Percentiles rank a stretch among this genome's conserved stretches.
Evolutionary conservation across 2,113 vertebrate species (phyloP).

Genomic region (Rattus norvegicus): GRCr8 NC_086036.1:17577001-17577500

Average conservation of each 20-base stretch:
- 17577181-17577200: not conserved
- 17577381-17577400: not conserved
- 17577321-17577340: slow-evolving; percentile 20
- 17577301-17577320: not conserved
- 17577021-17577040: not conserved
- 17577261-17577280: not conserved
- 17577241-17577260: not conserved
- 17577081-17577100: not conserved
- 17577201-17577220: not conserved
- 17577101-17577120: not conserved
- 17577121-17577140: not conserved
- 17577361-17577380: not conserved
- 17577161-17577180: not conserved
- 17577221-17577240: slow-evolving; percentile 2
- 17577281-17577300: not conserved
- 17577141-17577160: not conserved
- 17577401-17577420: not conserved
- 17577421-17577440: not conserved
- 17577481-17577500: not conserved
- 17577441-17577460: too few species aligned
- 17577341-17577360: not conserved
- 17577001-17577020: not conserved
- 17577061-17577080: not conserved
- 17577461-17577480: not conserved
- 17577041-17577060: not conserved